Evolutionary conservation across 2,888 invertebrate species (phyloP), one percentile per base, ranked within the genome.

Genomic region (Drosophila recens): DNA sequence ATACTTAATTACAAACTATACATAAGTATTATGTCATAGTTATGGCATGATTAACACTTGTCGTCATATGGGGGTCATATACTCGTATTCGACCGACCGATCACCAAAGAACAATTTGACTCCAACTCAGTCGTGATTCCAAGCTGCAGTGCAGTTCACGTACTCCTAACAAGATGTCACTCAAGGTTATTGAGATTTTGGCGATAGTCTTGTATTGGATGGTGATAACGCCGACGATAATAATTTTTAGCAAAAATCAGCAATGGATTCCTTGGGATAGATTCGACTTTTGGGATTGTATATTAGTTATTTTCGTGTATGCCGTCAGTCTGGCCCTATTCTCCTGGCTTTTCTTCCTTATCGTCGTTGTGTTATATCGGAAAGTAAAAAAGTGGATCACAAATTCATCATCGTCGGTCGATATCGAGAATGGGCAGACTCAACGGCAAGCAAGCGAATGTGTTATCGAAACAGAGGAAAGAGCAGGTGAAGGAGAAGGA

Each of bases 181-280:
- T 17, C 1, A 49, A 1, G 9, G 4, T n/a, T 0, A 1, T 8
- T 11, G 13, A 61, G 13, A 27, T 33, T 15, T 0, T 3, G 0
- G 6, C 40, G 0, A 1, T 40, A 0, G n/a, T 30, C 4, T 5
- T 43, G 1, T 53, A 34, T 13, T 65, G 52, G 42, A 3, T 27
- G 2, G 4, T 27, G 0, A 0, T n/a, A 2, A 5, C 3, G 0
- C 15, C 54, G 5, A 6, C 17, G 11, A 8, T 17, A 2, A 0
- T 33, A 6, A 3, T 46, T 0, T 0, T 23, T 4, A 40, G 34
- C 11, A n/a, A 6, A 0, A 6, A 4, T 11, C 52, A 34, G 27
- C 0, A 23, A 1, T 42, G 3, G 17, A 42, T 71, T 4, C 2
- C 13, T 0, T 71, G 40, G 40, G 1, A 10, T 0, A 3, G 0